Evolutionary conservation across 2,888 invertebrate species (phyloP).

Genomic region (Phanerotoma sp.): DNA sequence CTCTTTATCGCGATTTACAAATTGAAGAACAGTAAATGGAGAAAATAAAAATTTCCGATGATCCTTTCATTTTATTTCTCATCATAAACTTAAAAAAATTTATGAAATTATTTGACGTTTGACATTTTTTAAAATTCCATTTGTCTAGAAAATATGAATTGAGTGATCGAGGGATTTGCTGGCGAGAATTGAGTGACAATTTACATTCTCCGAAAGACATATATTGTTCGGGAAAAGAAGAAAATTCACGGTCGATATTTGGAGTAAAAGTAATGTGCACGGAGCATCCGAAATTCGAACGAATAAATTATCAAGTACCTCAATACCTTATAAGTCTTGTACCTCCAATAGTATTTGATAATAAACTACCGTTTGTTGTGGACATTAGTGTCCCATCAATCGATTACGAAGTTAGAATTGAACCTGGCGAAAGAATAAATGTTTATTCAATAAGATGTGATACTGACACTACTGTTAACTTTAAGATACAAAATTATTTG

Average conservation of each 20-base stretch:
- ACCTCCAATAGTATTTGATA: conserved; percentile 74
- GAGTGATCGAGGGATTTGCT: conserved; percentile 74
- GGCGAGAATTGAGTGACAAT: conserved; percentile 74
- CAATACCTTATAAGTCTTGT: conserved; percentile 72
- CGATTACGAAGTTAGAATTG: conserved; percentile 63
- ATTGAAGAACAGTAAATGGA: too few relatives aligned
- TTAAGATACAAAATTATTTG: conserved; percentile 65
- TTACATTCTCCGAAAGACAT: conserved; percentile 68
- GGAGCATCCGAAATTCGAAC: conserved; percentile 38
- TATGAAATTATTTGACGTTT: too few relatives aligned
- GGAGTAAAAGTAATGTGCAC: conserved; percentile 64
- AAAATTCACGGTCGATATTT: conserved; percentile 62
- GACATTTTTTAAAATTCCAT: too few relatives aligned
- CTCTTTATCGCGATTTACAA: too few relatives aligned
- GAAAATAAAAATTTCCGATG: too few relatives aligned
- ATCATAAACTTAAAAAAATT: too few relatives aligned
- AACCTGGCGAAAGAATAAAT: conserved; percentile 72
- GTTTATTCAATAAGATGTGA: conserved; percentile 69
- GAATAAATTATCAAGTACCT: conserved; percentile 61
- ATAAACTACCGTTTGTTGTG: conserved; percentile 74
- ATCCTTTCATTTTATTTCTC: too few relatives aligned
- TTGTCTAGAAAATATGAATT: conserved; percentile 70
- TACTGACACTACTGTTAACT: conserved; percentile 60
- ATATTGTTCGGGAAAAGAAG: conserved; percentile 67
- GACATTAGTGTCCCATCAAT: conserved; percentile 61